Base-by-base conservation (phyloP, 2,888 invertebrate species). In the Leucophenga maculata region DNA sequence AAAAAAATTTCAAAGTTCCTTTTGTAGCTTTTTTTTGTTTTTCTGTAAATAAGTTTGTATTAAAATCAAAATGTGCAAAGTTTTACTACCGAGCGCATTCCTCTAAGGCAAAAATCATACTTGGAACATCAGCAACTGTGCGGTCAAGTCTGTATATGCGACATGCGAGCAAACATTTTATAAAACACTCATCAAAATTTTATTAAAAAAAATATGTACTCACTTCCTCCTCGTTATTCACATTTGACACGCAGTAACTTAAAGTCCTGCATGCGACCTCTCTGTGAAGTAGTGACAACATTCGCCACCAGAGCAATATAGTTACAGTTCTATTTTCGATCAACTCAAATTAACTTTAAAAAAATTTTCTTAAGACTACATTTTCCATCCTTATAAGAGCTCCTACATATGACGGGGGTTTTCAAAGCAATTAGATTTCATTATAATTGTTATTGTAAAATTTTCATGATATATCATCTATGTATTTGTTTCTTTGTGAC, bases 11-110 rank as follows among this genome's bases (percentile, higher is more conserved):
- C 22, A 57, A 20, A 31, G 32, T 59, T 57, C 22, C 6, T 57
- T 31, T 31, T 31, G 18, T 31, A 22, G 9, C n/a, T n/a, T n/a
- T 52, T 66, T 39, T 55, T 16, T 44, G 13, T 11, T 55, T 20
- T 13, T 52, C 52, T 52, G 54, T 11, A 16, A 44, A 16, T 16
- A 32, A 44, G 39, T 54, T 50, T 50, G 18, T 54, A 57, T 67
- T 26, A 22, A 62, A 44, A 46, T 39, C 39, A 39, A 46, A 44
- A 44, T 46, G 62, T 60, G 60, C 39, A 60, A 64, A 48, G 32
- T 57, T 46, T 64, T 48, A 50, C 26, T 46, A 48, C 48, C 26
- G n/a, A 22, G 18, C 26, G 46, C 22, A 64, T 50, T 50, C 48
- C 22, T 9, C 6, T 11, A 46, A 64, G 14, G 46, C 48, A 48